Conservation (phyloP, 2,113 vertebrate species). For the Callionymus lyra region DNA sequence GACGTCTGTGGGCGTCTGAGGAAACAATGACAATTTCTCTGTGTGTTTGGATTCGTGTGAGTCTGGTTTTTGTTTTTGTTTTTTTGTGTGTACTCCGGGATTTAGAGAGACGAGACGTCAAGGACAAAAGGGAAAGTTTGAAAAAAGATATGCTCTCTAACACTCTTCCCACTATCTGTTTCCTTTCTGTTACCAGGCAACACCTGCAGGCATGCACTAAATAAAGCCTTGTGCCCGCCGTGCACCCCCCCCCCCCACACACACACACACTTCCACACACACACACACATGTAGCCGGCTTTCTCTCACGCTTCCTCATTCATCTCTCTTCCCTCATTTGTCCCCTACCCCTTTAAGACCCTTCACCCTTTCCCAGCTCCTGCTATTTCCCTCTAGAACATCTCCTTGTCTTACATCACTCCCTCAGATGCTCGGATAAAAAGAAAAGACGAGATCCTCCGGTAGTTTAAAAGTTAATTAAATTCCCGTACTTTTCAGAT, state of each 20-base stretch:
- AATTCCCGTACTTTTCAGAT: too few species aligned
- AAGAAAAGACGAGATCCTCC: too few species aligned
- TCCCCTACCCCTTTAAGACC: slow-evolving; percentile 15
- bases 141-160: slow-evolving; percentile 38
- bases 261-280: neutral
- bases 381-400: too few species aligned
- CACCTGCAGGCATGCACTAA: slow-evolving; percentile 76
- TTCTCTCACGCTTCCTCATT: slow-evolving; percentile 30
- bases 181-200: slow-evolving; percentile 74
- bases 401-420: too few species aligned
- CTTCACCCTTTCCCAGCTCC: slow-evolving; percentile 2
- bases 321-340: slow-evolving; percentile 27
- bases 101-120: slow-evolving; percentile 1
- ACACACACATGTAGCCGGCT: slow-evolving; percentile 8
- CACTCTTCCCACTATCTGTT: slow-evolving; percentile 56
- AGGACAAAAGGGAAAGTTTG: slow-evolving; percentile 24
- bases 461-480: too few species aligned
- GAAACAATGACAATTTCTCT: neutral
- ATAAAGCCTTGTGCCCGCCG: slow-evolving; percentile 62
- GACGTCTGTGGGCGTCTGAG: slow-evolving; percentile 2
- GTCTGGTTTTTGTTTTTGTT: slow-evolving; percentile 8
- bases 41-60: slow-evolving; percentile 14
- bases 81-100: slow-evolving; percentile 15
- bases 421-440: too few species aligned
- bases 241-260: slow-evolving; percentile 5